phyloP scores from a whole-genome alignment of 92 coral and sea anemone species.

The Muricea muricata region DNA sequence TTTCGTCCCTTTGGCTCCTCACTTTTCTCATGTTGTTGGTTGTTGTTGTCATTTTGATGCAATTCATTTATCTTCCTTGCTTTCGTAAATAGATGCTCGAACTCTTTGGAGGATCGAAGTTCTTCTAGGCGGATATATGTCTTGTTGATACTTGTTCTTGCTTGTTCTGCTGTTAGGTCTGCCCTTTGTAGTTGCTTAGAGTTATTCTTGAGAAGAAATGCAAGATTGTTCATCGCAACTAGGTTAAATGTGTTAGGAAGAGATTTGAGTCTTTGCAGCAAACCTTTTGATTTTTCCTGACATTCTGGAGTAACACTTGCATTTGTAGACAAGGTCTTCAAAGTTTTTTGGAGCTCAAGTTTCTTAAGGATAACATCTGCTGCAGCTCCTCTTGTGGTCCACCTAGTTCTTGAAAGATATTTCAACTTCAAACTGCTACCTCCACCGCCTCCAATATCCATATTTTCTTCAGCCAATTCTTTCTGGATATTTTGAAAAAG shows the following conservation, averaged over 20 bases:
- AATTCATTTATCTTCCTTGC: not conserved
- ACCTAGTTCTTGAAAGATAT: constrained; percentile 28
- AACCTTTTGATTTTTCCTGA: constrained; percentile 22
- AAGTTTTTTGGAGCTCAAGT: constrained; percentile 28
- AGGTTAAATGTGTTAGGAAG: constrained; percentile 19
- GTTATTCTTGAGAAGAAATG: constrained; percentile 35
- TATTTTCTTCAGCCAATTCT: constrained; percentile 17
- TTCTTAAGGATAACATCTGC: constrained; percentile 40
- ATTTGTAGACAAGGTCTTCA: constrained; percentile 29
- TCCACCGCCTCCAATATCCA: not conserved
- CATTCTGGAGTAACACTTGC: constrained; percentile 38
- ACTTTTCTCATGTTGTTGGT: not conserved
- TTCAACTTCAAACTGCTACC: not conserved
- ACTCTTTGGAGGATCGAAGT: constrained; percentile 19
- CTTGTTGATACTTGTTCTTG: constrained; percentile 23
- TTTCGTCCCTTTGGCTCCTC: constrained; percentile 11
- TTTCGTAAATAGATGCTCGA: constrained; percentile 9
- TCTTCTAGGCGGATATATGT: constrained; percentile 4
- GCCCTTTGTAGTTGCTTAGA: constrained; percentile 32
- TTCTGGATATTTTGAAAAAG: constrained; percentile 44
- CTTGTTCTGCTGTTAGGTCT: constrained; percentile 38
- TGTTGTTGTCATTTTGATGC: not conserved
- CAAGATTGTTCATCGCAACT: constrained; percentile 35
- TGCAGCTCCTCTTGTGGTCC: constrained; percentile 46
- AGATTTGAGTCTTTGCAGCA: constrained; percentile 26